Percentiles rank a stretch among this genome's conserved stretches.
These are phyloP conservation scores for Procavia capensis DNA, from an alignment of 2,113 vertebrate genomes.

Conservation along the genomic window DNA sequence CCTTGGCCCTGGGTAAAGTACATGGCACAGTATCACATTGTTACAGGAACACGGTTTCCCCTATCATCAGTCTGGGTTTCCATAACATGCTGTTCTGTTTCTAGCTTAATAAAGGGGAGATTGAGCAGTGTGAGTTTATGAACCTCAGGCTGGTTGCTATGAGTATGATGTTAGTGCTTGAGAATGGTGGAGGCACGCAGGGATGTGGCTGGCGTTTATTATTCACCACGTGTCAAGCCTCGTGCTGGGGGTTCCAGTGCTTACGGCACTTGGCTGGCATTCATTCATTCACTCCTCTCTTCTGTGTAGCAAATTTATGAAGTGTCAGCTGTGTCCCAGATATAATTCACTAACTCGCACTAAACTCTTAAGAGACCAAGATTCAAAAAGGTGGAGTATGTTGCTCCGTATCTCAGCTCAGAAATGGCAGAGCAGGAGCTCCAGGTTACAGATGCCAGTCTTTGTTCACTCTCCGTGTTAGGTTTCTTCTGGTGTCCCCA, in stretches of 20 bases:
- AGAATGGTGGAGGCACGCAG: background rate
- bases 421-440: background rate
- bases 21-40: background rate
- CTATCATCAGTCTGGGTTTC: background rate
- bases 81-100: background rate
- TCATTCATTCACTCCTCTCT: background rate
- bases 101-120: background rate
- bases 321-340: background rate
- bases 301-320: background rate
- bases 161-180: conserved; percentile 5
- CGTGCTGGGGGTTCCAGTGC: background rate
- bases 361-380: no score
- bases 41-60: background rate
- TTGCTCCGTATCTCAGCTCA: background rate
- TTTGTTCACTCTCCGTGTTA: background rate
- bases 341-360: no score
- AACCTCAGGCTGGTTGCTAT: conserved; percentile 7
- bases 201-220: background rate
- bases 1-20: background rate
- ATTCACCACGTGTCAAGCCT: background rate
- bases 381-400: no score
- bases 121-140: background rate
- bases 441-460: fast-evolving
- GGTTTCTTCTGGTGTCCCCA: background rate
- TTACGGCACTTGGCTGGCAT: no score